These are phyloP conservation scores for Amphibalanus amphitrite DNA, from an alignment of 1,140 invertebrate species.

Conservation along the genomic window DNA sequence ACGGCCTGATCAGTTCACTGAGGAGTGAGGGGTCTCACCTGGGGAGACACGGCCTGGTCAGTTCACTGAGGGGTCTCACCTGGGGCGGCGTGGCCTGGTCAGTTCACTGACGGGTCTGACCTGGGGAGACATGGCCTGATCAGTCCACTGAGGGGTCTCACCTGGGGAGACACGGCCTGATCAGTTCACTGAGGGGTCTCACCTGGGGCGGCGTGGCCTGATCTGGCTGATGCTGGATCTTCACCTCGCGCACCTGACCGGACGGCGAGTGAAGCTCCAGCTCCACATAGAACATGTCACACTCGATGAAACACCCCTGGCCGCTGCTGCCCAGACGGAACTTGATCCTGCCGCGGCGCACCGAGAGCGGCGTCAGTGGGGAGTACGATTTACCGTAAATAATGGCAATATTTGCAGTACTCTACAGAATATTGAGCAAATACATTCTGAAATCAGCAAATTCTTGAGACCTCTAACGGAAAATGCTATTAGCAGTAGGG, in stretches of 20 bases:
- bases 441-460: no score
- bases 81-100: neutral
- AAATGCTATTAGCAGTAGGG: no score
- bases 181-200: slow-evolving; percentile 11
- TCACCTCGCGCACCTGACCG: slow-evolving; percentile 75
- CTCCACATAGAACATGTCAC: slow-evolving; percentile 93
- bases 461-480: no score
- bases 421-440: no score
- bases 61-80: neutral
- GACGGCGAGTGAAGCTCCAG: slow-evolving; percentile 54
- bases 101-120: neutral
- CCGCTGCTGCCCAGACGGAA: no score
- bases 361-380: no score
- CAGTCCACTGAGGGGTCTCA: no score
- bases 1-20: no score
- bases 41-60: slow-evolving; percentile 19
- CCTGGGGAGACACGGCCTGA: neutral
- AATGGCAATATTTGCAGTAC: no score
- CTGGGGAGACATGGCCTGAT: neutral
- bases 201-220: slow-evolving; percentile 32
- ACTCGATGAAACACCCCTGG: slow-evolving; percentile 53
- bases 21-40: slow-evolving; percentile 50
- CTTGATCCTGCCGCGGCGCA: no score
- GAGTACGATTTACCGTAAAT: no score
- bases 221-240: slow-evolving; percentile 77